phyloP scores from a whole-genome alignment of 2,888 invertebrate species.

The Clusia tigrina region DNA sequence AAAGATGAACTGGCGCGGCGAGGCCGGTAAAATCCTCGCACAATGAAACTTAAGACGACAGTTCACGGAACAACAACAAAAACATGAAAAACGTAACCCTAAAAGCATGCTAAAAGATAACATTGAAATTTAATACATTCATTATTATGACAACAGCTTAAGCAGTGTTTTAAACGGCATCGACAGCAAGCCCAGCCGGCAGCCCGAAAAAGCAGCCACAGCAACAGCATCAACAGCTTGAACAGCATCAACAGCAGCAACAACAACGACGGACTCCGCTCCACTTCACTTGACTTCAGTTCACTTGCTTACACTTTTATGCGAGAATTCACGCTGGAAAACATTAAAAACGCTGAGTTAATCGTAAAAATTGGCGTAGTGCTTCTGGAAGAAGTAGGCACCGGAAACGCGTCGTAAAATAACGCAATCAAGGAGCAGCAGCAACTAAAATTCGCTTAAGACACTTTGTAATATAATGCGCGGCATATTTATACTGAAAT shows the following conservation, averaged over 20 bases:
- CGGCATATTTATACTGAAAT: neutral
- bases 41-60: neutral
- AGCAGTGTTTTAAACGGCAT: conserved; percentile 16
- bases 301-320: neutral
- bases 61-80: neutral
- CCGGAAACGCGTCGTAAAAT: neutral
- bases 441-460: neutral
- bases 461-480: neutral
- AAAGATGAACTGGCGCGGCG: neutral
- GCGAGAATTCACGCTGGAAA: neutral
- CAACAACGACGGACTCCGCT: too few species aligned
- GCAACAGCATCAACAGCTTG: too few species aligned
- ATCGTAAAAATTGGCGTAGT: neutral
- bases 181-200: neutral
- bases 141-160: conserved; percentile 26
- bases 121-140: conserved; percentile 28
- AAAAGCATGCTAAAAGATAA: conserved; percentile 20
- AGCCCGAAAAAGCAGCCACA: too few species aligned
- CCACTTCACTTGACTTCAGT: neutral
- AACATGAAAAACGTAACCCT: conserved; percentile 9
- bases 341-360: neutral
- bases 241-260: neutral
- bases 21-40: conserved; percentile 11
- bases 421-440: neutral
- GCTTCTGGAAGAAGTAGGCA: neutral